phyloP scores from a whole-genome alignment of 2,888 invertebrate species.

The Celastrina argiolus region DNA sequence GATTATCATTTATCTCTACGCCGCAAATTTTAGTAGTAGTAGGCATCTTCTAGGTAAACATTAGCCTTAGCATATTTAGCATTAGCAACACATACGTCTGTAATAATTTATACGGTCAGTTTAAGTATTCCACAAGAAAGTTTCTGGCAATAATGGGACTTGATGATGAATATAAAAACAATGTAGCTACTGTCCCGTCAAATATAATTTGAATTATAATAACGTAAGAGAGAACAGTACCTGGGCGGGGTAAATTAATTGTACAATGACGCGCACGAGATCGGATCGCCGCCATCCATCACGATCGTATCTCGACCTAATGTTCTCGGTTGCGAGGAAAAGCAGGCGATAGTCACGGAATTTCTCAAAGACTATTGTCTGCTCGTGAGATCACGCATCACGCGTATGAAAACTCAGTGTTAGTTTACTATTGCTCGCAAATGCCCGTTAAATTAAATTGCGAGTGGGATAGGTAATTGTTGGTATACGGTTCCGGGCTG shows the following conservation, averaged over 20 bases:
- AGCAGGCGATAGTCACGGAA: conserved; percentile 56
- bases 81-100: no score
- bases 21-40: no score
- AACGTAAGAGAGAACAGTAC: conserved; percentile 17
- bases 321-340: conserved; percentile 50
- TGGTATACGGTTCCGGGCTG: conserved; percentile 72
- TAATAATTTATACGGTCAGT: no score
- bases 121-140: background rate
- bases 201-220: background rate
- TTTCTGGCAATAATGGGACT: no score
- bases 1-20: no score
- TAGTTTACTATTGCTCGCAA: background rate
- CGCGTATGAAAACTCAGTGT: conserved; percentile 22
- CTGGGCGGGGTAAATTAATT: conserved; percentile 25
- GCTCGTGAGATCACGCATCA: conserved; percentile 56
- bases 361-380: conserved; percentile 68
- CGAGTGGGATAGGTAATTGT: conserved; percentile 64
- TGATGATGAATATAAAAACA: background rate
- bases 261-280: conserved; percentile 30
- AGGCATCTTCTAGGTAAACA: no score
- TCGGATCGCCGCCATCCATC: conserved; percentile 51
- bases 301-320: conserved; percentile 52
- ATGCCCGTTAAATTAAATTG: conserved; percentile 28
- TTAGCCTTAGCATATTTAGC: no score
- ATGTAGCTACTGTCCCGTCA: background rate